phyloP scores from a whole-genome alignment of 1,140 invertebrate species.

The Sycophaga agraensis region DNA sequence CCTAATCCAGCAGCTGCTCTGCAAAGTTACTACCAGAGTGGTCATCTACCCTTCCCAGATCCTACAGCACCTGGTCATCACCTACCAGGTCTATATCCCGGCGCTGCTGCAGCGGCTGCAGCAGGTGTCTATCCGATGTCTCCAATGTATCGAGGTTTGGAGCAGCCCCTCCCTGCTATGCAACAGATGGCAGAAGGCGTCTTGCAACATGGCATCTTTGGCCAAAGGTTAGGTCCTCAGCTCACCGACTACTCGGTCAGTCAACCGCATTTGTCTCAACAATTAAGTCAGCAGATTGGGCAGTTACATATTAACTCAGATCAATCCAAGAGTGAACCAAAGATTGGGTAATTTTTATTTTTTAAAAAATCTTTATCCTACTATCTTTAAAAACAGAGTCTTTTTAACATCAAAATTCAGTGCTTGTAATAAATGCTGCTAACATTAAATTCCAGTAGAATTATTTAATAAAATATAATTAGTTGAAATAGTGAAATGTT shows the following conservation, averaged over 20 bases:
- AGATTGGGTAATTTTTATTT: no score
- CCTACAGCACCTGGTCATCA: background rate
- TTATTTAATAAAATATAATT: no score
- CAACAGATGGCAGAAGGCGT: constrained; percentile 27
- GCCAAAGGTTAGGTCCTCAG: background rate
- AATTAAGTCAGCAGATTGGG: background rate
- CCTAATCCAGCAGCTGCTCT: constrained; percentile 34
- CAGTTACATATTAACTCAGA: constrained; percentile 1
- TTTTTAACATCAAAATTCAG: no score
- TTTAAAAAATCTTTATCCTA: no score
- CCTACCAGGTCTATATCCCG: background rate
- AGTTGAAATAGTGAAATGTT: no score
- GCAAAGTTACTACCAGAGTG: constrained; percentile 42
- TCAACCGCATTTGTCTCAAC: background rate
- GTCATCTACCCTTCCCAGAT: constrained; percentile 41
- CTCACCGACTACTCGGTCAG: background rate
- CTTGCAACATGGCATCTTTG: constrained; percentile 36
- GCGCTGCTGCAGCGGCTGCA: constrained; percentile 4
- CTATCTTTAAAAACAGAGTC: no score
- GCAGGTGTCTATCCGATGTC: constrained; percentile 36
- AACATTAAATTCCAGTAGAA: no score
- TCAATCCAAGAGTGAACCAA: background rate
- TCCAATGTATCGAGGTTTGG: constrained; percentile 34
- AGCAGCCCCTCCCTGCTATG: constrained; percentile 27
- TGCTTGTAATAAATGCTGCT: no score